A percentile compares a stretch with the other conserved stretches of the same genome.
phyloP scores from a whole-genome alignment of 2,113 vertebrate genomes.

The Pygoscelis adeliae region DNA sequence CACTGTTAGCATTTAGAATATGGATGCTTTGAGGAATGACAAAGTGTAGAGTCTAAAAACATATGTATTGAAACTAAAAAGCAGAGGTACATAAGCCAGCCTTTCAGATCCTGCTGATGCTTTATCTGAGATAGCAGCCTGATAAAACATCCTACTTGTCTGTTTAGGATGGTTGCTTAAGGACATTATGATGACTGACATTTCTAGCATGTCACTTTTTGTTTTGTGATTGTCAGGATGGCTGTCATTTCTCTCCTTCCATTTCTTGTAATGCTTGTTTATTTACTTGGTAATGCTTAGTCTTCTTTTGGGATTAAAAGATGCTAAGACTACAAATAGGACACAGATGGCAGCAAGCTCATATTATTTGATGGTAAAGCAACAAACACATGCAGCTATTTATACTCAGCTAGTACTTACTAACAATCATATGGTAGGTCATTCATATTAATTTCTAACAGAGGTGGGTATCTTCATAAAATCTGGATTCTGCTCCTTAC shows the following conservation, averaged over 20 bases:
- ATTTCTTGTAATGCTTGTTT: not conserved
- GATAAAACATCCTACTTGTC: not conserved
- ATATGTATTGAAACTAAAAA: not conserved
- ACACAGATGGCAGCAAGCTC: slow-evolving; percentile 29
- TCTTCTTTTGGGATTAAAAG: not conserved
- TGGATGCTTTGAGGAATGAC: not conserved
- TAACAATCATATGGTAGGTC: not conserved
- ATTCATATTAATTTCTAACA: not conserved
- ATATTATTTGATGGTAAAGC: not conserved
- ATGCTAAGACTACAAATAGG: not conserved
- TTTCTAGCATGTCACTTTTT: not conserved
- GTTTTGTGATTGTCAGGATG: not conserved
- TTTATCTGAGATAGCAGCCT: not conserved
- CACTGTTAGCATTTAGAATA: not conserved
- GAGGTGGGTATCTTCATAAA: not conserved
- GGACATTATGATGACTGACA: not conserved
- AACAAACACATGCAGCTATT: not conserved
- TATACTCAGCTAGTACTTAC: not conserved
- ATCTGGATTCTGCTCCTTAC: not conserved
- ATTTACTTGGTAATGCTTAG: not conserved
- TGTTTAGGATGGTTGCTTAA: not conserved
- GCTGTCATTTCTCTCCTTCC: not conserved
- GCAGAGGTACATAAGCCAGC: not conserved
- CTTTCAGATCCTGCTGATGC: not conserved
- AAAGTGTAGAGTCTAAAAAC: not conserved